Evolutionary conservation across 2,888 invertebrate genomes (phyloP).

Genomic region (Synergus umbraculus): DNA sequence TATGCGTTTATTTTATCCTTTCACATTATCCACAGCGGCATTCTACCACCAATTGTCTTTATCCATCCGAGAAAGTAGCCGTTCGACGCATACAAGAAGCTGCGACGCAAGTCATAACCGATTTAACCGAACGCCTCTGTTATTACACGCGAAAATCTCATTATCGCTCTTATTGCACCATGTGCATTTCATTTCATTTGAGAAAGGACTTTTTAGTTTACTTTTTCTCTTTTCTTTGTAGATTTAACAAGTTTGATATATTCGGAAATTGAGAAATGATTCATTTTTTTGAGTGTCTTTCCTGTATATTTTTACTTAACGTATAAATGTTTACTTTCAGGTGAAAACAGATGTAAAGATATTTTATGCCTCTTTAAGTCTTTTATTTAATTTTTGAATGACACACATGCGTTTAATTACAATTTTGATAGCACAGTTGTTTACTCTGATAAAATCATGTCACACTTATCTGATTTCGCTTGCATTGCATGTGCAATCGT

Average conservation of each 20-base stretch:
- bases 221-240: background rate
- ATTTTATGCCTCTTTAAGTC: too few species aligned
- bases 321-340: background rate
- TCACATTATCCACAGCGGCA: conserved; percentile 3
- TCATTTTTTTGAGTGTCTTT: background rate
- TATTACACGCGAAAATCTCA: conserved; percentile 32
- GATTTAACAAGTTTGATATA: conserved; percentile 5
- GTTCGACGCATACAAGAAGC: conserved; percentile 32
- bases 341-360: too few species aligned
- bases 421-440: background rate
- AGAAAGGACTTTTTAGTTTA: background rate
- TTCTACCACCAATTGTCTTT: conserved; percentile 25
- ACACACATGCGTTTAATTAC: background rate
- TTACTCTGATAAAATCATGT: background rate
- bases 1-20: conserved; percentile 27
- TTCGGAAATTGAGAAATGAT: background rate
- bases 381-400: background rate
- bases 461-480: background rate
- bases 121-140: conserved; percentile 30
- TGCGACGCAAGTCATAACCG: conserved; percentile 28
- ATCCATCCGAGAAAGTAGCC: conserved; percentile 35
- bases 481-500: background rate
- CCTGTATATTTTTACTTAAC: background rate
- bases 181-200: conserved; percentile 18
- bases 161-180: conserved; percentile 30